Evolutionary conservation across 1,140 invertebrate genomes (phyloP).

Genomic region (Drosophila pruinosa): DNA sequence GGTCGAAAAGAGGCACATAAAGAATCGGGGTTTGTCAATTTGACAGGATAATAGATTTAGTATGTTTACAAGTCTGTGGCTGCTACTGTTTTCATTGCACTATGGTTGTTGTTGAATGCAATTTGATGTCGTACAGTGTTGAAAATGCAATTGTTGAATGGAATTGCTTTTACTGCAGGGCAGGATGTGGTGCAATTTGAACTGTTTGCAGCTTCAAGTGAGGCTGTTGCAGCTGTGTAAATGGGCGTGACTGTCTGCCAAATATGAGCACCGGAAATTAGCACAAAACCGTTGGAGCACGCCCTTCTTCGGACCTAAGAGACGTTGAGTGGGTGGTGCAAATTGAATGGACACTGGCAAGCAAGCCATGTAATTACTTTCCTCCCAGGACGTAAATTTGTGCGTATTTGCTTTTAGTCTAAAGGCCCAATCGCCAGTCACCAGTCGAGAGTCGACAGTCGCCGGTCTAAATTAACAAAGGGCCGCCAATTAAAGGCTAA

Average conservation of each 20-base stretch:
- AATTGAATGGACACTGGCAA: slow-evolving; percentile 67
- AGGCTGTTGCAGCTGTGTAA: slow-evolving; percentile 42
- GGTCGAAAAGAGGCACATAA: slow-evolving; percentile 11
- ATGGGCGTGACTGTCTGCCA: slow-evolving; percentile 70
- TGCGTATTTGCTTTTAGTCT: slow-evolving; percentile 35
- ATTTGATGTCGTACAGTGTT: slow-evolving; percentile 35
- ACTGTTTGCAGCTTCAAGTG: slow-evolving; percentile 14
- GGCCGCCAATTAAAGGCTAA: slow-evolving; percentile 75
- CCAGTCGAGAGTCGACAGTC: slow-evolving; percentile 31
- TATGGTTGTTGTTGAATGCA: not conserved
- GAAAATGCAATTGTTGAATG: slow-evolving; percentile 55
- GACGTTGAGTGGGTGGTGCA: slow-evolving; percentile 2
- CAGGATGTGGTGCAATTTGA: slow-evolving; percentile 75
- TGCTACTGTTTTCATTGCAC: slow-evolving; percentile 15
- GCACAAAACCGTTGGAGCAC: slow-evolving; percentile 52
- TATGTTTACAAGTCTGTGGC: slow-evolving; percentile 53
- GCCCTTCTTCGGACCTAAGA: not conserved
- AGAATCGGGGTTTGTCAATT: slow-evolving; percentile 41
- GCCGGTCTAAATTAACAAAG: slow-evolving; percentile 75
- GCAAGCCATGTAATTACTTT: slow-evolving; percentile 66
- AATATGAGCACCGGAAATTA: slow-evolving; percentile 79
- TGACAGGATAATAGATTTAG: slow-evolving; percentile 70
- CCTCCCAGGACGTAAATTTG: slow-evolving; percentile 40
- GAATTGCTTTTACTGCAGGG: slow-evolving; percentile 47
- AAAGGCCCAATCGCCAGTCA: slow-evolving; percentile 19